Base-by-base conservation (phyloP, 2,888 invertebrate species). In the Melieria crassipennis region DNA sequence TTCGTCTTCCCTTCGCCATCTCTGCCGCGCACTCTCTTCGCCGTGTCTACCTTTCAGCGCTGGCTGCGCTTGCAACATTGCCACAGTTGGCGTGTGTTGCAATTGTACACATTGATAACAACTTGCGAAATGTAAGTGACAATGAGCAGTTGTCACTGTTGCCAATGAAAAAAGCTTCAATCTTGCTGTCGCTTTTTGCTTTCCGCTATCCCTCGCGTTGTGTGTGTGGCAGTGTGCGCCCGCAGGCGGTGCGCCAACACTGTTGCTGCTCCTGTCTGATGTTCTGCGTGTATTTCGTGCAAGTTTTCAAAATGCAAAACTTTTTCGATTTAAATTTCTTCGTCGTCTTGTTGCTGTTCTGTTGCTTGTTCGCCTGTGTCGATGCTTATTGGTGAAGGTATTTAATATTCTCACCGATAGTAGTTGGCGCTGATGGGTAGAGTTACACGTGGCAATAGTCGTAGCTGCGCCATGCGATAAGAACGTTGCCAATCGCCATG, bases 51-150 rank as follows among this genome's bases (percentile, higher is more conserved):
- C 30, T 30, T 30, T 30, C 30, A 30, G 30, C 30, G 30, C 9
- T 46, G 48, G 48, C 48, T 48, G n/a, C 7, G 7, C 30, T 64
- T 16, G 46, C 4, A 10, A 52, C 30, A 47, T 55, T 16, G 30
- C 58, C 56, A 10, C 64, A 56, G 50, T 42, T 45, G 10, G 11
- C 56, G 6, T 47, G n/a, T 81, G 80, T 80, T 80, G 80, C 78
- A 80, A 80, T 80, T 81, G 81, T 80, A 81, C 81, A 81, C 80
- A 81, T 79, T 80, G 81, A 78, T 81, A 80, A 80, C 80, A 82
- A 80, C 79, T 80, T 79, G 78, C 80, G 78, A 78, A 82, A 80
- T 81, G 78, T 77, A 78, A 77, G 75, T 77, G 79, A 79, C 81
- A 82, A 81, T 78, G 78, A 77, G 74, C 74, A 73, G 75, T 13